Evolutionary conservation across 2,888 invertebrate species (phyloP).

Genomic region (Hirtodrosophila cameraria): DNA sequence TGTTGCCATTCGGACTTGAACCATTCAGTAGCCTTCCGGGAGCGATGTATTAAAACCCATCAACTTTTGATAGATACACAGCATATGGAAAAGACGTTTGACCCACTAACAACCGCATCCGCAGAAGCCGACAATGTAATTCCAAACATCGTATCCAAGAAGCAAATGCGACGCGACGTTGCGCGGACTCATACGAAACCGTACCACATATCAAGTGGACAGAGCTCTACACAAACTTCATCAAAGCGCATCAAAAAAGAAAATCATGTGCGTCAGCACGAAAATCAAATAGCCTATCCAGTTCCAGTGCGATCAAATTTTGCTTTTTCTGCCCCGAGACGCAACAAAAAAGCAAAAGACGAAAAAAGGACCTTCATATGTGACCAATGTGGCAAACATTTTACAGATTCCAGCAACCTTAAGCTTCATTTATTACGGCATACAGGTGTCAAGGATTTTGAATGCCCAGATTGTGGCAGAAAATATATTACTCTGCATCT

Average conservation of each 20-base stretch:
- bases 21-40: constrained; percentile 35
- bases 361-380: constrained; percentile 25
- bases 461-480: constrained; percentile 32
- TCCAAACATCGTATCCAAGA: no score
- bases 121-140: background rate
- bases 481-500: constrained; percentile 34
- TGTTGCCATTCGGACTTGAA: constrained; percentile 44
- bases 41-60: constrained; percentile 40
- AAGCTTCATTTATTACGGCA: constrained; percentile 37
- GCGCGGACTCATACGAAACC: no score
- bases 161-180: background rate
- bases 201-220: no score
- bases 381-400: constrained; percentile 33
- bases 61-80: constrained; percentile 5
- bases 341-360: background rate
- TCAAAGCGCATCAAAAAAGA: no score
- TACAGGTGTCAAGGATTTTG: constrained; percentile 32
- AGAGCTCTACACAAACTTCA: no score
- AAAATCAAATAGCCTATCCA: no score
- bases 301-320: no score
- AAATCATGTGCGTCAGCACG: no score
- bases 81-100: background rate
- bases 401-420: constrained; percentile 32
- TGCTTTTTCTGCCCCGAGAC: no score
- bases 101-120: background rate